phyloP scores from a whole-genome alignment of 2,888 invertebrate genomes.

The Athalia rosae region DNA sequence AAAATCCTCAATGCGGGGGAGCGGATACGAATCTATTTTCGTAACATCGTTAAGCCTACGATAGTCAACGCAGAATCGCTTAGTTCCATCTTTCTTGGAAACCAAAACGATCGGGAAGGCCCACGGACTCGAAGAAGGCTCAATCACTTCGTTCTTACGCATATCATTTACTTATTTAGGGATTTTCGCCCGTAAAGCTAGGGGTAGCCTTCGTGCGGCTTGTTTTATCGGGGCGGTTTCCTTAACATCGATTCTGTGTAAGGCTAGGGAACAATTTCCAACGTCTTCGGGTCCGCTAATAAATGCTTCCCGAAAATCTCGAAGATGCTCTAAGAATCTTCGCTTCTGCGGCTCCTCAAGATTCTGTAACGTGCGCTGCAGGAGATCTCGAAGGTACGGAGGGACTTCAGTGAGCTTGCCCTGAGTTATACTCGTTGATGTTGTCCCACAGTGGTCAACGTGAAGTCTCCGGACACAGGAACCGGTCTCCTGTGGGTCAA shows the following conservation, averaged over 20 bases:
- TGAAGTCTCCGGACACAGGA: too few species aligned
- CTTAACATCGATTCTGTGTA: not conserved
- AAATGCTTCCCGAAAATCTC: too few species aligned
- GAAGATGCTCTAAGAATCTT: too few species aligned
- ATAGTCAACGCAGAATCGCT: constrained; percentile 45
- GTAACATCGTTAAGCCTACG: constrained; percentile 39
- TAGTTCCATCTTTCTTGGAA: constrained; percentile 41
- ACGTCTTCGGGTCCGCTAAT: too few species aligned
- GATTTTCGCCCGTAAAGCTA: not conserved
- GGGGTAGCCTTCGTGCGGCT: not conserved
- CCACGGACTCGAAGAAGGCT: constrained; percentile 33
- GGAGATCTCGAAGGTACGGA: too few species aligned
- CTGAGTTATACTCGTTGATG: too few species aligned
- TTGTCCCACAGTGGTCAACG: too few species aligned
- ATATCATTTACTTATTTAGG: constrained; percentile 15
- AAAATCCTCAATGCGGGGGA: constrained; percentile 43
- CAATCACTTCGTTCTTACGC: constrained; percentile 1
- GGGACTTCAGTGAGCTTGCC: too few species aligned
- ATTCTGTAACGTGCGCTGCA: too few species aligned
- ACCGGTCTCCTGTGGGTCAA: too few species aligned
- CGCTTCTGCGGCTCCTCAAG: too few species aligned
- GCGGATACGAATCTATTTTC: constrained; percentile 34
- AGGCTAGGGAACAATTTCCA: too few species aligned
- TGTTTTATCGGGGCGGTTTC: not conserved
- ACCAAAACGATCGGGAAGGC: constrained; percentile 38